A percentile compares a stretch with the other conserved stretches of the same genome.
phyloP scores from a whole-genome alignment of 2,888 invertebrate genomes.

The Gortyna flavago region DNA sequence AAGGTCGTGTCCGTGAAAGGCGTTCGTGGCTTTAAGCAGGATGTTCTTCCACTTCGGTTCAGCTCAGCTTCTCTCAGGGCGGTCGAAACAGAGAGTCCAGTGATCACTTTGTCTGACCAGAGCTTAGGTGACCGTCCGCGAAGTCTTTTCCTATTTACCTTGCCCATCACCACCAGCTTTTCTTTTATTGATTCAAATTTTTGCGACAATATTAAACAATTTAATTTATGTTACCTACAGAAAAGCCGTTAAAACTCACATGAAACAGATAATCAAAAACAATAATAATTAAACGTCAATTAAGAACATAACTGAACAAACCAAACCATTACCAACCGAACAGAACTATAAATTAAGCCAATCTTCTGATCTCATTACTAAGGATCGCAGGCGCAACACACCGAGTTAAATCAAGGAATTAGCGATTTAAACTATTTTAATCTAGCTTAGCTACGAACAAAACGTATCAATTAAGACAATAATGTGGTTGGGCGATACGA shows the following conservation, averaged over 20 bases:
- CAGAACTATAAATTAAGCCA: constrained; percentile 65
- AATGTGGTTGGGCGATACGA: constrained; percentile 72
- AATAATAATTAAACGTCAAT: constrained; percentile 40
- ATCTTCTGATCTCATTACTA: constrained; percentile 63
- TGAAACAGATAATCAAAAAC: neutral
- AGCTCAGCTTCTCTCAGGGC: too few species aligned
- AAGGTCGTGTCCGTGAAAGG: too few species aligned
- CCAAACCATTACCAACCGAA: constrained; percentile 27
- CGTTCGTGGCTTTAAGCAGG: too few species aligned
- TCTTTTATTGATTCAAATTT: neutral
- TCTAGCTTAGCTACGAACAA: constrained; percentile 65
- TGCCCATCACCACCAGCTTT: too few species aligned
- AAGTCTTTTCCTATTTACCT: too few species aligned
- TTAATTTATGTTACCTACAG: neutral
- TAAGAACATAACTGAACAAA: constrained; percentile 32
- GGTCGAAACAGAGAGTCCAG: too few species aligned
- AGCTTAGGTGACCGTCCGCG: too few species aligned
- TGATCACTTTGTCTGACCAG: too few species aligned
- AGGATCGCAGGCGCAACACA: constrained; percentile 47
- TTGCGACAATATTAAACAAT: neutral
- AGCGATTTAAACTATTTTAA: constrained; percentile 69
- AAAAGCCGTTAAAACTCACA: neutral
- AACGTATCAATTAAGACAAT: constrained; percentile 86
- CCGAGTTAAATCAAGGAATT: constrained; percentile 65
- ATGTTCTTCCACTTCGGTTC: too few species aligned